These are phyloP conservation scores for pig (Sus scrofa) DNA, from an alignment of 2,113 vertebrate genomes.

Conservation along the genomic window DNA sequence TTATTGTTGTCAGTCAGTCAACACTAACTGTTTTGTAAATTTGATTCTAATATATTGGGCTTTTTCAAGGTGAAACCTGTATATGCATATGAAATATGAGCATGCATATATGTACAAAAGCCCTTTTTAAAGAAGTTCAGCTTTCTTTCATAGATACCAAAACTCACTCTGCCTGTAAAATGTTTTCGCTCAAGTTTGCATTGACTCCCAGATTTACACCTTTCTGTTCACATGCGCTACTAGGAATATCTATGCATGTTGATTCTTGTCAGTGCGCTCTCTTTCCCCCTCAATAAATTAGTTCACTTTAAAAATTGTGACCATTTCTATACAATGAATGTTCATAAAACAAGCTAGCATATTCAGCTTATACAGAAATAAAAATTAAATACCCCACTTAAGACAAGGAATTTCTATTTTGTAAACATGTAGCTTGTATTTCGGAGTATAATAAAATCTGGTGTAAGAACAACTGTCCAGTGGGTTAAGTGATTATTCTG, in stretches of 20 bases:
- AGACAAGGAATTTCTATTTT: constrained; percentile 57
- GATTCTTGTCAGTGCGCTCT: neutral
- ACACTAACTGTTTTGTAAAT: constrained; percentile 51
- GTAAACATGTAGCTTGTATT: constrained; percentile 70
- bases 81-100: constrained; percentile 38
- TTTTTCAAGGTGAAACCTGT: constrained; percentile 47
- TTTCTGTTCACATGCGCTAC: neutral
- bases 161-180: neutral
- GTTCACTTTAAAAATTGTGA: constrained; percentile 27
- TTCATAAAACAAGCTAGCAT: constrained; percentile 15
- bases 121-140: constrained; percentile 7
- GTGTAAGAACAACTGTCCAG: constrained; percentile 52
- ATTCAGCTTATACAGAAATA: constrained; percentile 49
- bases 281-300: constrained; percentile 15
- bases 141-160: constrained; percentile 40
- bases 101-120: constrained; percentile 10
- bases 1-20: constrained; percentile 41
- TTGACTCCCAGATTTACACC: constrained; percentile 12
- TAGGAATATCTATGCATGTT: constrained; percentile 25
- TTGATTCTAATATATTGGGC: constrained; percentile 38
- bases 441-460: constrained; percentile 70
- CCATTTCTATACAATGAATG: constrained; percentile 58
- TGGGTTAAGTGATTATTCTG: constrained; percentile 57
- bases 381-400: constrained; percentile 5
- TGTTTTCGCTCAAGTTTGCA: constrained; percentile 29